A percentile compares a stretch with the other conserved stretches of the same genome.
Conservation (phyloP, 2,113 vertebrate genomes). For the Hystrix brachyura region DNA sequence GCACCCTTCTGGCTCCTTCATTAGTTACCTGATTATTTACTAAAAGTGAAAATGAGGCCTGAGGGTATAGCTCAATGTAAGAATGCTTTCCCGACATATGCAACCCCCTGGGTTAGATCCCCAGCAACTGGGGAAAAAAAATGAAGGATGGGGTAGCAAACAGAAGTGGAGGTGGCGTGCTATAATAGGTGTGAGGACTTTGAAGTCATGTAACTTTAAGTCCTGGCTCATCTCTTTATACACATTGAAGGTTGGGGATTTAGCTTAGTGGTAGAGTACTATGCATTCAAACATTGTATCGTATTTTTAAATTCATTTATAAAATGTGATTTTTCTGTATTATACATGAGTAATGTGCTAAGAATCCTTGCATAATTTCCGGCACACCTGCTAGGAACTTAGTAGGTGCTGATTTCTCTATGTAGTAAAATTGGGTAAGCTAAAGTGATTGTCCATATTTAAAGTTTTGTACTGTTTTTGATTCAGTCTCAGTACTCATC, state of each 20-base stretch:
- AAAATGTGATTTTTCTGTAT: constrained; percentile 33
- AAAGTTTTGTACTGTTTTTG: constrained; percentile 31
- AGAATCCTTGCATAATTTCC: constrained; percentile 25
- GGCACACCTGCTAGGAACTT: not conserved
- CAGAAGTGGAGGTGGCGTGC: not conserved
- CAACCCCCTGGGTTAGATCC: not conserved
- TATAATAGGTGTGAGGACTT: not conserved
- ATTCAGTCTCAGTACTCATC: constrained; percentile 27
- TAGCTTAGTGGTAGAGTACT: no score
- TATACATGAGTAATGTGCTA: not conserved
- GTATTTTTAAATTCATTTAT: not conserved
- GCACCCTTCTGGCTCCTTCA: not conserved
- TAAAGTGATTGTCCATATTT: not conserved
- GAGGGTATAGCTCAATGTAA: not conserved
- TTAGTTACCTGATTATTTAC: not conserved
- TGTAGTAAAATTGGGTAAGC: constrained; percentile 26
- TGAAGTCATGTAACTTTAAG: not conserved
- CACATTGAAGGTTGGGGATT: not conserved
- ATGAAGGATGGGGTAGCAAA: not conserved
- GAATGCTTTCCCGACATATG: not conserved
- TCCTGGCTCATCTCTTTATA: not conserved
- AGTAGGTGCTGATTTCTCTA: constrained; percentile 41
- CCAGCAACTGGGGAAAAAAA: not conserved
- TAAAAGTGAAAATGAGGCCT: not conserved
- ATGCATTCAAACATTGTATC: not conserved